These are phyloP conservation scores for Dendrolimus kikuchii DNA, from an alignment of 1,140 invertebrate species.

Conservation along the genomic window DNA sequence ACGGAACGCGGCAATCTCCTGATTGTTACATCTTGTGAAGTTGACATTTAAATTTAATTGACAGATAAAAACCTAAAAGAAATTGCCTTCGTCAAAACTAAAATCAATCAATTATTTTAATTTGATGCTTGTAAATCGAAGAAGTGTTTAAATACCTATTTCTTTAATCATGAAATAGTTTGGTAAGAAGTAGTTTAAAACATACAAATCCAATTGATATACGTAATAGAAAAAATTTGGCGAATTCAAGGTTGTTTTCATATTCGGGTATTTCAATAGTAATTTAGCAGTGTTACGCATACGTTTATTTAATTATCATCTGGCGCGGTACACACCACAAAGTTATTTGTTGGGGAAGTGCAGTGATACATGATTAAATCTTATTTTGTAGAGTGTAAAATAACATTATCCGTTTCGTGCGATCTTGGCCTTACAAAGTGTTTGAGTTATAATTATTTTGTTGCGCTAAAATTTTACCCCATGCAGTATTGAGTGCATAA, in stretches of 20 bases:
- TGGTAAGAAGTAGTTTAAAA: too few relatives aligned
- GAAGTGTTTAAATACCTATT: constrained; percentile 6
- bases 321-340: constrained; percentile 20
- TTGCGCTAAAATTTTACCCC: constrained; percentile 9
- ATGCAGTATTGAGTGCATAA: constrained; percentile 23
- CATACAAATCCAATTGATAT: too few relatives aligned
- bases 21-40: too few relatives aligned
- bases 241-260: constrained; percentile 50
- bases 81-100: constrained; percentile 10
- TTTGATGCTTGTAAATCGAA: constrained; percentile 7
- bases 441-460: constrained; percentile 20
- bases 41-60: constrained; percentile 9
- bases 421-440: constrained; percentile 46
- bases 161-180: too few relatives aligned
- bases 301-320: constrained; percentile 58
- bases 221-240: constrained; percentile 32
- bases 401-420: constrained; percentile 19
- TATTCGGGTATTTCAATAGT: constrained; percentile 31
- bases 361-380: constrained; percentile 12
- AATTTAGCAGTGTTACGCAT: constrained; percentile 45
- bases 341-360: constrained; percentile 29
- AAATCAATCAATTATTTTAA: constrained; percentile 10
- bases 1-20: constrained; percentile 23
- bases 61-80: constrained; percentile 28
- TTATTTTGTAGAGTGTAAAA: constrained; percentile 17